Evolutionary conservation across 2,113 vertebrate genomes (phyloP), one percentile per base, ranked within the genome.

Genomic region (Platichthys stellatus): DNA sequence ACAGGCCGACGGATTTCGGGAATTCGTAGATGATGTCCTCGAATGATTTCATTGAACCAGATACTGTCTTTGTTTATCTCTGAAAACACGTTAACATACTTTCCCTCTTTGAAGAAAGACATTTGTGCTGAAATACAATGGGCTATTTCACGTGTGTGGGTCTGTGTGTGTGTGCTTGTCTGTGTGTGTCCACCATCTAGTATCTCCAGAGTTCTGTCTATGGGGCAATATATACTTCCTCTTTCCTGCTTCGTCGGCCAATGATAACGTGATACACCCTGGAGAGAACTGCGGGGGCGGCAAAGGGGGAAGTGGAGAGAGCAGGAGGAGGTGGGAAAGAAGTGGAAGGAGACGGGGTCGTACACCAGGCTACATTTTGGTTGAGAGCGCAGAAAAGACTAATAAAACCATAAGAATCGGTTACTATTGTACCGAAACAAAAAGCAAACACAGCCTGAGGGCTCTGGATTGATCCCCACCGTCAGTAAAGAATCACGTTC

Each of bases 231-330:
- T 74, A 62, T 80, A 70, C 86, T 87, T 89, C 83, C 86, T 74
- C 82, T 76, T 90, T 92, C 90, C 89, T 90, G 81, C 70, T 88
- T 86, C 75, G 86, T 76, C 20, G 63, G 78, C 85, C 88, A 83
- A 75, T 81, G 86, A 87, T 80, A 92, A 92, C 89, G 59, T 85
- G 90, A 92, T 90, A 85, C 77, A 86, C 91, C 82, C 89, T 59
- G 76, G 89, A 80, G 91, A 83, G 76, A 64, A 63, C 56, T 62
- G 73, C 8, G 62, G 72, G 63, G 77, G n/a, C 7, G 20, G 43
- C 11, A 14, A 43, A 23, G 54, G 66, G 73, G 59, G 63, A 62
- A 61, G 79, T 24, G 5, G 49, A 62, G 49, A 62, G 54, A 62
- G 63, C 18, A 58, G 62, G 67, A 69, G 54, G 69, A 69, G 64